Base-by-base conservation (phyloP, 1,140 invertebrate genomes). In the Camponotus vicinus region DNA sequence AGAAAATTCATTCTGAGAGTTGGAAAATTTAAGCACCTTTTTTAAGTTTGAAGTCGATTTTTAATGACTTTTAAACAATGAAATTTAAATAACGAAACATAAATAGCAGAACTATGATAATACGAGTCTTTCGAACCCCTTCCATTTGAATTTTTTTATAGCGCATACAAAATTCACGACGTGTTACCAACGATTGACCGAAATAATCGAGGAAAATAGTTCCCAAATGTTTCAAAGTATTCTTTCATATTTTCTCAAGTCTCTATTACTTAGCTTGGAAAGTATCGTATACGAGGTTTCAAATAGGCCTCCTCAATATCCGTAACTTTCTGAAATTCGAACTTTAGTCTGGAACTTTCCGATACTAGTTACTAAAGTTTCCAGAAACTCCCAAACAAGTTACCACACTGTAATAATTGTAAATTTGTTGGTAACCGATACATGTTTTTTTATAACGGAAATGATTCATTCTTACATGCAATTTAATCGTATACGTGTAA, bases 321-420 rank as follows among this genome's bases (percentile, higher is more conserved):
- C 73, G 40, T 73, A 83, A 83, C 79, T 83, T 73, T 83, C 13
- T 57, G 79, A 73, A 83, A 83, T 83, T 80, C n/a, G 55, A 49
- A 73, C 79, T 83, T 83, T 8, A 73, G 69, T 34, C 18, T 27
- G 15, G 52, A 83, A 83, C 73, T 85, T 85, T 57, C 27, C 61
- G 73, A 85, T 85, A 66, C 73, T 78, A 45, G 67, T 66, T 76
- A 67, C 32, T 5, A 13, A 55, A 77, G 59, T 85, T 85, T 32
- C 32, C 15, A 11, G 82, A 66, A 83, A 85, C 55, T 85, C n/a
- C 49, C 34, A 32, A 78, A 76, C 63, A 66, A n/a, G 59, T 66
- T 76, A 63, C 32, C 73, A 57, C 27, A 13, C 37, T 27, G 61
- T 85, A 66, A 85, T 85, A 85, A 85, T 85, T 78, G 73, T 49